Percentiles rank a stretch among this genome's conserved stretches.
These are phyloP conservation scores for Urechis unicinctus DNA, from an alignment of 2,888 invertebrate species.

Conservation along the genomic window DNA sequence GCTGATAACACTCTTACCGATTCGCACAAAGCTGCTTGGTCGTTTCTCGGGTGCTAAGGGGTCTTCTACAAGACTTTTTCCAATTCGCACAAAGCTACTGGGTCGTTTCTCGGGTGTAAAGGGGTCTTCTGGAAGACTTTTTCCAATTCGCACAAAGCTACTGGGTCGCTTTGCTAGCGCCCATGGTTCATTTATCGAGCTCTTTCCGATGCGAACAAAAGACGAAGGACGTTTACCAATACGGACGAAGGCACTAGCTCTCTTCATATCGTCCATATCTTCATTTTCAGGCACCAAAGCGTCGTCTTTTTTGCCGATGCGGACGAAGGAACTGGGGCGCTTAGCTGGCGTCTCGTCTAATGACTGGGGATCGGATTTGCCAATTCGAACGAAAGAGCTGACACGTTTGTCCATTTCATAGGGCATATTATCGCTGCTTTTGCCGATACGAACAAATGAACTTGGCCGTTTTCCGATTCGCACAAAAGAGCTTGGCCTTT, in stretches of 20 bases:
- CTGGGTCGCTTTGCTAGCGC: slow-evolving; percentile 4
- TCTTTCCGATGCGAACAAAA: slow-evolving; percentile 7
- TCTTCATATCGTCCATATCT: background rate
- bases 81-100: slow-evolving; percentile 4
- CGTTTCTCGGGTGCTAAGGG: slow-evolving; percentile 3
- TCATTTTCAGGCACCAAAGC: background rate
- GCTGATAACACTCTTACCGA: slow-evolving; percentile 6
- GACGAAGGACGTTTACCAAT: slow-evolving; percentile 6
- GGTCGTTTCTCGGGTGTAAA: background rate
- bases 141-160: slow-evolving; percentile 6
- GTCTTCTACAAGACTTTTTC: background rate
- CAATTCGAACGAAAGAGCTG: slow-evolving; percentile 3
- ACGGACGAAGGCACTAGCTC: slow-evolving; percentile 3
- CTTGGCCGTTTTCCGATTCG: slow-evolving; percentile 12
- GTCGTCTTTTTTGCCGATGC: background rate
- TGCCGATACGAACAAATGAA: slow-evolving; percentile 12
- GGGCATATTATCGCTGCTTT: background rate
- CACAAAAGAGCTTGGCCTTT: slow-evolving; percentile 11
- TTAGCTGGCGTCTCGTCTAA: background rate
- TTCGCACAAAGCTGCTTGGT: slow-evolving; percentile 13
- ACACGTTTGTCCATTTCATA: slow-evolving; percentile 1
- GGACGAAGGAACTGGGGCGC: background rate
- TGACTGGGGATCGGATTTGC: background rate
- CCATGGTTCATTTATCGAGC: background rate
- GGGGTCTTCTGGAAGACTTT: background rate